Base-by-base conservation (phyloP, 2,888 invertebrate species). In the Junonia oenone region DNA sequence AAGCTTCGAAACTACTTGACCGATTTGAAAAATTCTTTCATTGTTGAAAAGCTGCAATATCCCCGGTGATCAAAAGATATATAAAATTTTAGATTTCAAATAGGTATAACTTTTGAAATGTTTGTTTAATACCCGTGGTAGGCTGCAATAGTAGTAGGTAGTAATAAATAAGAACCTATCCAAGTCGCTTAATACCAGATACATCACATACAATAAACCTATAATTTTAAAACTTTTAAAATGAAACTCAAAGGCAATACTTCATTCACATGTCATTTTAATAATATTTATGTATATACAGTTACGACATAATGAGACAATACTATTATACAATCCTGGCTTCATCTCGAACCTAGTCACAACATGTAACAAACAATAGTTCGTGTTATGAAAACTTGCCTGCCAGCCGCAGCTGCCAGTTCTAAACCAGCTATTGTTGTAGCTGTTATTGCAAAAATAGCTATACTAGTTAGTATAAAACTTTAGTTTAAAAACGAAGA, bases 381-480 rank as follows among this genome's bases (percentile, higher is more conserved):
- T 38, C 45, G 46, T 63, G 63, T 63, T 63, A 55, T 62, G 58
- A 62, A 63, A 62, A 61, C 63, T 59, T 35, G 27, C 6, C 48
- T 22, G 22, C 40, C 11, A 43, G 47, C 37, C 37, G 26, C 57
- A 60, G 59, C 52, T 49, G 55, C 37, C 47, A 60, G 55, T 60
- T 37, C 31, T 19, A 50, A 35, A 35, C 6, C 29, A 27, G 37
- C 60, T 60, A 62, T 63, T 62, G 63, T 62, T 64, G 33, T 45
- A 48, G 38, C 54, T 31, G 37, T 17, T 43, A 43, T 52, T 47
- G 46, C 17, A 29, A 40, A 46, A 35, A 19, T 29, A 54, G 19
- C 52, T 6, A 31, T 45, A 19, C 40, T 14, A 15, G 2, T 17
- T 11, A n/a, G n/a, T n/a, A 4, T 33, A 14, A 22, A 26, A 13